Base-by-base conservation (phyloP, 2,113 vertebrate genomes). In the Odocoileus virginianus region DNA sequence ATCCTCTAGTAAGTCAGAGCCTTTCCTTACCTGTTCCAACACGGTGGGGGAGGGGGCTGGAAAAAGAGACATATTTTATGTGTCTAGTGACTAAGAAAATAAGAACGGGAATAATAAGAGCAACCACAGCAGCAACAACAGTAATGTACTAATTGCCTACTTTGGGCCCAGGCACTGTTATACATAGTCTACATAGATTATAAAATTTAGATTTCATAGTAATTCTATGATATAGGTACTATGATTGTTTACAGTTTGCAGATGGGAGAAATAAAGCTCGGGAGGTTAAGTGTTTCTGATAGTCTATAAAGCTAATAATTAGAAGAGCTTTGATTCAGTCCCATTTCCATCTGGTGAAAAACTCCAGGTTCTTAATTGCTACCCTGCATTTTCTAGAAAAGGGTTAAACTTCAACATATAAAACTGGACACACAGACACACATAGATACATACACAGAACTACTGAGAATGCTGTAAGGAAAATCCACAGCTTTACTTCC, bases 181-280 rank as follows among this genome's bases (percentile, higher is more conserved):
- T 84, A 92, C 7, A 87, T 89, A 90, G 25, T 67, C 30, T 88
- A 27, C 21, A 2, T 88, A 36, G 21, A 94, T 88, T 87, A 91
- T 76, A 33, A 76, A 14, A 81, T 90, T 98, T 91, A 91, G 92
- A 95, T 91, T 92, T 87, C 57, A 89, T 14, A 92, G 15, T 91
- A 89, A 84, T 90, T 92, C 58, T 88, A 74, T 50, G 54, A 93
- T 4, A 3, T 87, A 86, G 21, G 12, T 36, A 57, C n/a, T 43
- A n/a, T 86, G 84, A 81, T 85, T 91, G 71, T 84, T 97, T 13
- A 64, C 7, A 95, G 33, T 84, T 95, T 83, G 67, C 6, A 78
- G 47, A 83, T 36, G 6, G 64, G 55, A 87, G 94, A 55, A 60
- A 16, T 79, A 85, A 96, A 92, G 21, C 25, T 95, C 54, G 10